These are phyloP conservation scores for Tachuris rubrigastra DNA, from an alignment of 2,113 vertebrate species.

Conservation along the genomic window DNA sequence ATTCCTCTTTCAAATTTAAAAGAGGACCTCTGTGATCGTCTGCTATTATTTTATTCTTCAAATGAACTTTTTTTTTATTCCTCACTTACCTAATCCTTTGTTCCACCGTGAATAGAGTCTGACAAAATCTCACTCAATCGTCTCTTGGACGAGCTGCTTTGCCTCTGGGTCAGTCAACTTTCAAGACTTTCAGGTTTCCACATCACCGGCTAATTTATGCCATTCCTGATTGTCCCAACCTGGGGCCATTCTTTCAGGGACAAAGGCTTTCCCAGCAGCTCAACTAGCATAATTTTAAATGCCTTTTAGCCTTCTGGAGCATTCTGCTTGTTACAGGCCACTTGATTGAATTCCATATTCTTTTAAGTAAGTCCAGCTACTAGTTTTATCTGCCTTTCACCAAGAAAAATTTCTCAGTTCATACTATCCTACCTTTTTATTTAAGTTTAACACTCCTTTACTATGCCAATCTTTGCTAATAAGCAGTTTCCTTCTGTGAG, in stretches of 20 bases:
- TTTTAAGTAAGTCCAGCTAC: background rate
- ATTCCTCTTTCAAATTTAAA: background rate
- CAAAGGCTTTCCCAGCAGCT: constrained; percentile 5
- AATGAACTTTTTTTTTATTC: background rate
- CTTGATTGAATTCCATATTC: background rate
- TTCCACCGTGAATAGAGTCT: background rate
- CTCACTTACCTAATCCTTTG: background rate
- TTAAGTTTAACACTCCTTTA: background rate
- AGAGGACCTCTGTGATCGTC: constrained; percentile 7
- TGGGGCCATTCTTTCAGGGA: background rate
- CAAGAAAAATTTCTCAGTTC: background rate
- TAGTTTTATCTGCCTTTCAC: background rate
- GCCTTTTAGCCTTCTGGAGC: background rate
- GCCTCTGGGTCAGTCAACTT: constrained; percentile 5
- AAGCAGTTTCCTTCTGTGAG: background rate
- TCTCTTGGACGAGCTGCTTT: background rate
- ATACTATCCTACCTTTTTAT: background rate
- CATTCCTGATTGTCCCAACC: background rate
- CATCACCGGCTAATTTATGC: background rate
- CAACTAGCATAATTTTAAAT: background rate
- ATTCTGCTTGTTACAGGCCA: background rate
- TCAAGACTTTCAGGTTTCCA: background rate
- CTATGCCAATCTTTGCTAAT: background rate
- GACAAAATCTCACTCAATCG: background rate
- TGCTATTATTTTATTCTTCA: constrained; percentile 11